Evolutionary conservation across 2,797 vertebrate species (phyloP).

Genomic region (Lophius americanus): DNA sequence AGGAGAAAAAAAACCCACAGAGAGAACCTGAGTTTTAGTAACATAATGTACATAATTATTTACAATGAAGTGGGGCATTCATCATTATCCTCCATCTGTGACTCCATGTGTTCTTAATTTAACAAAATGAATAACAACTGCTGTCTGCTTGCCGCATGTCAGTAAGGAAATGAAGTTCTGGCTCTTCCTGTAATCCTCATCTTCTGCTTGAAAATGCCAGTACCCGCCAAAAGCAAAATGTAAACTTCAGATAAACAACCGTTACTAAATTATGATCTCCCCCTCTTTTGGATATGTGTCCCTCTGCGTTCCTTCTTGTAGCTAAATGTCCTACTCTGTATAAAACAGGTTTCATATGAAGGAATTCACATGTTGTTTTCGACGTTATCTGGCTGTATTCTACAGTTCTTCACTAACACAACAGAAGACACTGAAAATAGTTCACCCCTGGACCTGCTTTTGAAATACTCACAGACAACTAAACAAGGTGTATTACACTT

Average conservation of each 20-base stretch:
- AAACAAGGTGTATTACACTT: too few species aligned
- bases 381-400: background rate
- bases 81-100: constrained; percentile 44
- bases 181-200: constrained; percentile 19
- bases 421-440: too few species aligned
- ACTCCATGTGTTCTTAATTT: constrained; percentile 28
- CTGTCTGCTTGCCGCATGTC: constrained; percentile 22
- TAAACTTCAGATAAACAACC: background rate
- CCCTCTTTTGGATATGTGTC: background rate
- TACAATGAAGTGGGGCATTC: constrained; percentile 13
- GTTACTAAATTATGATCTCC: constrained; percentile 8
- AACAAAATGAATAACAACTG: constrained; percentile 20
- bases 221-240: background rate
- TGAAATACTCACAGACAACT: too few species aligned
- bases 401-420: too few species aligned
- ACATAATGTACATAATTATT: constrained; percentile 6
- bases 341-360: constrained; percentile 18
- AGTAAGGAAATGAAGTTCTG: constrained; percentile 26
- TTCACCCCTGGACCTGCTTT: too few species aligned
- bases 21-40: background rate
- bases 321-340: constrained; percentile 12
- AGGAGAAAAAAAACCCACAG: background rate
- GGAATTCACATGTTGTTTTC: constrained; percentile 23
- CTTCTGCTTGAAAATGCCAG: constrained; percentile 4
- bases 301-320: background rate